These are phyloP conservation scores for Eupithecia exiguata DNA, from an alignment of 2,888 invertebrate genomes.

Conservation along the genomic window DNA sequence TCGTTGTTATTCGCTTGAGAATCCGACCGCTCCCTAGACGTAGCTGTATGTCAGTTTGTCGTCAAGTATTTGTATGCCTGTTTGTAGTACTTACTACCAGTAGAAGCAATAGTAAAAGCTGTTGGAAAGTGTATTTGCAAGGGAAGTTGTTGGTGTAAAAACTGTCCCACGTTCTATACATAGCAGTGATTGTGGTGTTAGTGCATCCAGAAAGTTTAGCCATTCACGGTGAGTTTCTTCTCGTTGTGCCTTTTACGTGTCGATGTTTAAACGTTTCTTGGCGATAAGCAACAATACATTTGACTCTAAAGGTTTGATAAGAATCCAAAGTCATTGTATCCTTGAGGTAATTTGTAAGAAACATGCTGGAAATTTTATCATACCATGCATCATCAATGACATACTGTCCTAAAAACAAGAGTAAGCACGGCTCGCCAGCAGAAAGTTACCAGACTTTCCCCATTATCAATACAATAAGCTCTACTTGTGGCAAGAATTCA, in stretches of 20 bases:
- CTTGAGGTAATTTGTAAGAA: conserved; percentile 23
- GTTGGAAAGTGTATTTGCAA: conserved; percentile 81
- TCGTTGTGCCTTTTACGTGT: conserved; percentile 69
- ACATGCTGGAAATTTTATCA: conserved; percentile 27
- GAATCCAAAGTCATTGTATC: conserved; percentile 35
- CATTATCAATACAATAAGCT: conserved; percentile 5
- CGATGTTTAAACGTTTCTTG: conserved; percentile 56
- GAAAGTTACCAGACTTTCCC: conserved; percentile 4
- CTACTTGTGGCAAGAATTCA: background rate
- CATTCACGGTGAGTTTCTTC: conserved; percentile 76
- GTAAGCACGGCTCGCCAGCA: conserved; percentile 13
- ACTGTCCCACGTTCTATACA: conserved; percentile 77
- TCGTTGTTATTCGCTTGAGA: conserved; percentile 60
- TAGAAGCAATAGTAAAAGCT: conserved; percentile 81
- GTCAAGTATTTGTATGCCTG: conserved; percentile 79
- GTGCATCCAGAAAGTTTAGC: conserved; percentile 72
- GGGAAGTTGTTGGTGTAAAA: conserved; percentile 75
- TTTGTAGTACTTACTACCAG: conserved; percentile 76
- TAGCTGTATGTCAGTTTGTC: conserved; percentile 74
- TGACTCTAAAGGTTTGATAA: conserved; percentile 47
- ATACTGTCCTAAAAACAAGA: conserved; percentile 44
- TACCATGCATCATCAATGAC: conserved; percentile 31
- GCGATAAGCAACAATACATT: conserved; percentile 48
- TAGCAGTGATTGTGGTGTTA: conserved; percentile 65
- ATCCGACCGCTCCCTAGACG: conserved; percentile 81